Evolutionary conservation across 2,888 invertebrate species (phyloP).

Genomic region (Drosophila formosana): DNA sequence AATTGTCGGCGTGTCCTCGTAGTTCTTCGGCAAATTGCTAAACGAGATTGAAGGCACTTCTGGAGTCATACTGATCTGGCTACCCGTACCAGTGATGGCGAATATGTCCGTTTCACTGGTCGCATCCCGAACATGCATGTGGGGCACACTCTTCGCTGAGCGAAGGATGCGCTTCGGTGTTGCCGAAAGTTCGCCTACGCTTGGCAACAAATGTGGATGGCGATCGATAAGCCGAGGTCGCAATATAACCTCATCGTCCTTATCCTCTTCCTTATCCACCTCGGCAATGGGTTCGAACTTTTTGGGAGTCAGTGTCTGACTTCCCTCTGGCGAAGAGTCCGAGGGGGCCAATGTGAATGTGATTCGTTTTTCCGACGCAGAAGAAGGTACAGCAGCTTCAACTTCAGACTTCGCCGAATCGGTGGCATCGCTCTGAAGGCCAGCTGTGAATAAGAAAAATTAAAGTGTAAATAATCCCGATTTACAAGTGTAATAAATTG

Average conservation of each 20-base stretch:
- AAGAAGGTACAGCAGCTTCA: neutral
- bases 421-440: slow-evolving; percentile 65
- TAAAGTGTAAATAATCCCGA: neutral
- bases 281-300: slow-evolving; percentile 83
- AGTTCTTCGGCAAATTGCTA: slow-evolving; percentile 84
- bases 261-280: slow-evolving; percentile 72
- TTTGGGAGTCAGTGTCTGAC: slow-evolving; percentile 76
- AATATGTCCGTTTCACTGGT: slow-evolving; percentile 85
- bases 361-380: slow-evolving; percentile 77
- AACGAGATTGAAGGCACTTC: slow-evolving; percentile 85
- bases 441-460: slow-evolving; percentile 43
- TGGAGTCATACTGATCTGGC: slow-evolving; percentile 85
- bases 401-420: slow-evolving; percentile 53
- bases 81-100: slow-evolving; percentile 82
- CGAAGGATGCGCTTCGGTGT: slow-evolving; percentile 79
- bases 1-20: slow-evolving; percentile 85
- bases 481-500: neutral
- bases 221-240: slow-evolving; percentile 82
- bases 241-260: slow-evolving; percentile 81
- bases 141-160: slow-evolving; percentile 84
- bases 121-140: slow-evolving; percentile 80
- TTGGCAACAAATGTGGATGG: slow-evolving; percentile 75
- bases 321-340: slow-evolving; percentile 83
- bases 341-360: slow-evolving; percentile 80
- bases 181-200: slow-evolving; percentile 24